Base-by-base conservation (phyloP, 2,888 invertebrate species). In the Abscondita cerata region DNA sequence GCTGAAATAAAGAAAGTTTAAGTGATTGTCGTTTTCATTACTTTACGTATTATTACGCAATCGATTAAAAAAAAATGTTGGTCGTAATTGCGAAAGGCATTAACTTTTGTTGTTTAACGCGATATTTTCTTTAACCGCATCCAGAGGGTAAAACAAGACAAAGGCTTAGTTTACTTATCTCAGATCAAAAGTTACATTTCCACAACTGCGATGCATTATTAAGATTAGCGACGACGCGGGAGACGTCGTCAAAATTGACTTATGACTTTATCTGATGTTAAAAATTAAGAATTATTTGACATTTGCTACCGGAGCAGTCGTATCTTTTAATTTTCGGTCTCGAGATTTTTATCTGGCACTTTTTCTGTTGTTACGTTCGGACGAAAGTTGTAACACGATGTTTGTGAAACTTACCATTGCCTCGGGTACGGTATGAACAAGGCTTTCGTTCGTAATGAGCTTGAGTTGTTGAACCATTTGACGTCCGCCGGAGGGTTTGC, bases 401-500 rank as follows among this genome's bases (percentile, higher is more conserved):
- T 61, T 57, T 57, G 52, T 15, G 54, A 16, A 54, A 54, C 60
- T 25, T 68, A 73, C 73, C 70, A 67, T 71, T 11, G 66, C 67
- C 66, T 69, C 67, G 25, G 69, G 68, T 38, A 65, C 69, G 11
- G 68, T 68, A 38, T 74, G 64, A 57, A 72, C 68, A 56, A 65
- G 67, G 59, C 69, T 67, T 25, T 66, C 66, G 62, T 76, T 70
- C 36, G 73, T 72, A 53, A 81, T 77, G 50, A 76, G 76, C 50
- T 83, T 80, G 91, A 88, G 13, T 90, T 89, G 78, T 95, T 95
- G 81, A 85, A 91, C 95, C 95, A 96, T 59, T 90, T 88, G 62
- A 96, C 86, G 70, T 86, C 87, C 8, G 95, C 95, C 0, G 92
- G 87, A 0, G 96, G 96, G 47, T 91, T 83, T 0, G 95, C 94